These are phyloP conservation scores for Rhynchotus rufescens DNA, from an alignment of 2,797 vertebrate genomes.

Conservation along the genomic window DNA sequence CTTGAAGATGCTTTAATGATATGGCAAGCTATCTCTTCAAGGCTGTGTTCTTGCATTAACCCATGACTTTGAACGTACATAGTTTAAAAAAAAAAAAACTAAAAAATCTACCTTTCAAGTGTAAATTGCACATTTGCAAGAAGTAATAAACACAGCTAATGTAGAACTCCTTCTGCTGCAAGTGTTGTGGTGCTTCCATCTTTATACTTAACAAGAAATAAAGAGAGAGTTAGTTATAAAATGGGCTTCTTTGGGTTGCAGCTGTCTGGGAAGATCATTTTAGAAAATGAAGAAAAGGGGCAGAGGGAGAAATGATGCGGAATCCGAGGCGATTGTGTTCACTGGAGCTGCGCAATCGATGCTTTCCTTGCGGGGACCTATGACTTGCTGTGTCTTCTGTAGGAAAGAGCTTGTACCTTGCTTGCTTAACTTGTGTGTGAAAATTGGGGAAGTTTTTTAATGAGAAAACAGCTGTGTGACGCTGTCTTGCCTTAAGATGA, in stretches of 20 bases:
- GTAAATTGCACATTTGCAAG: too few species aligned
- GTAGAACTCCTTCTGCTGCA: not conserved
- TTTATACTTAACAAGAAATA: not conserved
- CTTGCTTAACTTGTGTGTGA: not conserved
- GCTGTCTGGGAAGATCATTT: not conserved
- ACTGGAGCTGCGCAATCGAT: not conserved
- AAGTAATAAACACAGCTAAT: too few species aligned
- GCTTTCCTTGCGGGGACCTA: not conserved
- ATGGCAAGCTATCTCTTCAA: not conserved
- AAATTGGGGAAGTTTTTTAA: not conserved
- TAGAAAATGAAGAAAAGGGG: fast-evolving
- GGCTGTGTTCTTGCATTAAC: not conserved
- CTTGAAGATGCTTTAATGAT: not conserved
- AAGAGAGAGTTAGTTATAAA: not conserved
- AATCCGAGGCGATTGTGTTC: not conserved
- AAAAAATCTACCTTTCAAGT: not conserved
- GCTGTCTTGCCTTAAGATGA: not conserved
- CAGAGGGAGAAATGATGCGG: not conserved
- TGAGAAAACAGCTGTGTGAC: not conserved
- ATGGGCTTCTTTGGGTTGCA: not conserved
- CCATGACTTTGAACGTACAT: not conserved
- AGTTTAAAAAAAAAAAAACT: not conserved
- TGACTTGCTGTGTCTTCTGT: not conserved
- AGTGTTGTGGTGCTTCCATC: not conserved
- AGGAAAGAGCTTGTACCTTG: not conserved